A percentile compares a stretch with the other conserved stretches of the same genome.
Evolutionary conservation across 2,888 invertebrate genomes (phyloP).

Genomic region (Amphipoea lucens): DNA sequence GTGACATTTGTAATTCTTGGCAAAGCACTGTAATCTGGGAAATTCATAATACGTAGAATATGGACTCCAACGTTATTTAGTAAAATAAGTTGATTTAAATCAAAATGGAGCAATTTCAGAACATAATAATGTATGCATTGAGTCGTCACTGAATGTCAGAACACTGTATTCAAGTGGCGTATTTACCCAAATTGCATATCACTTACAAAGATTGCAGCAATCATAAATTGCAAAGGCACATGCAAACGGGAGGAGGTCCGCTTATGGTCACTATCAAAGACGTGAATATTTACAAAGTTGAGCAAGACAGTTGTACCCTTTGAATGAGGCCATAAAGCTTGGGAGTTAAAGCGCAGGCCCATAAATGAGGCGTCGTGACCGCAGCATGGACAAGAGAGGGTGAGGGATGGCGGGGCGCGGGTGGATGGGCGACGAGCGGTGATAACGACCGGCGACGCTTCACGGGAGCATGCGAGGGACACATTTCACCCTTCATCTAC

Average conservation of each 20-base stretch:
- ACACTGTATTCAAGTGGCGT: slow-evolving; percentile 29
- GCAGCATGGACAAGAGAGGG: slow-evolving; percentile 32
- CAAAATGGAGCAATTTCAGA: slow-evolving; percentile 27
- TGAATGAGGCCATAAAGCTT: slow-evolving; percentile 49
- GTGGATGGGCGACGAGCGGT: slow-evolving; percentile 34
- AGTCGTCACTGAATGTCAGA: slow-evolving; percentile 16
- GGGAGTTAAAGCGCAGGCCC: slow-evolving; percentile 38
- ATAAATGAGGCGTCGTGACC: slow-evolving; percentile 55
- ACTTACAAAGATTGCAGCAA: slow-evolving; percentile 23
- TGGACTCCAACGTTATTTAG: slow-evolving; percentile 4
- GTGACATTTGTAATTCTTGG: not conserved
- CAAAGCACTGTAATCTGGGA: not conserved
- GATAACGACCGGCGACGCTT: slow-evolving; percentile 57
- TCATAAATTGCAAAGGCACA: slow-evolving; percentile 37
- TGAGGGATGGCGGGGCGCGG: slow-evolving; percentile 24
- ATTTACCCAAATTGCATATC: slow-evolving; percentile 49
- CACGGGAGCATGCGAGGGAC: slow-evolving; percentile 43
- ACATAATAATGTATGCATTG: slow-evolving; percentile 6
- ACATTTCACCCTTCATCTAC: slow-evolving; percentile 66
- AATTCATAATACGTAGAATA: slow-evolving; percentile 1
- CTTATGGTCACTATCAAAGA: slow-evolving; percentile 35
- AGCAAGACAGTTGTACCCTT: slow-evolving; percentile 25
- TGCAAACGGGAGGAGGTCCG: slow-evolving; percentile 1
- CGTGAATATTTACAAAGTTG: slow-evolving; percentile 31
- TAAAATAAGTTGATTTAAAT: slow-evolving; percentile 13